Evolutionary conservation across 2,113 vertebrate species (phyloP), one percentile per base, ranked within the genome.

Genomic region (Nothocercus julius): DNA sequence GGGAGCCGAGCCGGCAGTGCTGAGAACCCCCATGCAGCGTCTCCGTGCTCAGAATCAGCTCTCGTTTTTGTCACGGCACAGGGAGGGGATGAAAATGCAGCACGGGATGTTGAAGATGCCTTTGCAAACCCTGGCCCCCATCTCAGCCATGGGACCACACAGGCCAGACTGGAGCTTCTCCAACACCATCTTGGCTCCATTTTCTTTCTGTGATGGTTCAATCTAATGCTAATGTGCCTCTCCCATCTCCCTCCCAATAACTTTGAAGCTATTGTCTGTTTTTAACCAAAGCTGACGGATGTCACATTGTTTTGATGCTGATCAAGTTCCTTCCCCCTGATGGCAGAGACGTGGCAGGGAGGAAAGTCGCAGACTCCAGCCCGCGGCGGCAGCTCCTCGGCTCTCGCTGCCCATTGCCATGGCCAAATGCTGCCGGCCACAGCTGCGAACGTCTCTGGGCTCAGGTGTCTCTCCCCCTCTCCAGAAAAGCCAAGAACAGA

Each of bases 201-300:
- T 94, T 42, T 63, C 66, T 47, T 19, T 19, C 42, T 18, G 86
- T 92, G 78, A 2, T 84, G 95, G 78, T 58, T 89, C 4, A 4
- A 92, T 51, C 92, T 5, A 4, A 13, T 53, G 68, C 51, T 74
- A 24, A 13, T 9, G 53, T 11, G 67, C 8, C 73, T 34, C 62
- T 45, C 62, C 40, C 42, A 82, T n/a, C 69, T 40, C 56, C 88
- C 56, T 86, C 32, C 87, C 83, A 70, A 8, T 9, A 63, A 45
- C 0, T 28, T 38, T 7, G 4, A 56, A 93, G 83, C 88, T 94
- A 90, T 86, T 3, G 7, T 1, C 51, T 1, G 0, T 72, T 0
- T 88, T 94, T 83, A 80, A 76, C 59, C 63, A 12, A 59, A 2
- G 15, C 62, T 94, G 96, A 95, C 75, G 94, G 96, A 92, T 95